A percentile compares a stretch with the other conserved stretches of the same genome.
phyloP scores from a whole-genome alignment of 2,888 invertebrate species.

The Norana najaformis region DNA sequence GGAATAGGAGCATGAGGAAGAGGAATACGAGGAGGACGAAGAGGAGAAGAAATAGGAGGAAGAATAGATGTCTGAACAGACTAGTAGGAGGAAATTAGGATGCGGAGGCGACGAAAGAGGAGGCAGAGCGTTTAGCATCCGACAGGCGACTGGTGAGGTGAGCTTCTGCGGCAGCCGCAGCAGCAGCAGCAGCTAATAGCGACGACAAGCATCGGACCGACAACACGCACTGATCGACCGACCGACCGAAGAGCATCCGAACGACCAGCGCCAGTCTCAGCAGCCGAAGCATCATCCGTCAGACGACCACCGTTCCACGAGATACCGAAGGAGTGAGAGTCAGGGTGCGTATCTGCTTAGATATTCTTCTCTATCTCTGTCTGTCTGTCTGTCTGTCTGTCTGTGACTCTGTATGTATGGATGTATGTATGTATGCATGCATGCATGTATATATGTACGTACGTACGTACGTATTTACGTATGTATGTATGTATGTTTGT shows the following conservation, averaged over 20 bases:
- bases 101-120: neutral
- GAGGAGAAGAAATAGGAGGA: no score
- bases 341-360: neutral
- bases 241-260: neutral
- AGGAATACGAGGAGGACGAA: no score
- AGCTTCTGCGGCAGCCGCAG: neutral
- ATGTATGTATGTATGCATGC: no score
- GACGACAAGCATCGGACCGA: neutral
- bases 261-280: neutral
- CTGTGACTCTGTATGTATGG: no score
- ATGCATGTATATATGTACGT: no score
- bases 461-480: neutral
- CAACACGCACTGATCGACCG: neutral
- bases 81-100: no score
- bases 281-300: neutral
- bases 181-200: neutral
- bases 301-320: neutral
- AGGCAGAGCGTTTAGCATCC: neutral
- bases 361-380: neutral
- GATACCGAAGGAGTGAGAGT: neutral
- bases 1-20: no score
- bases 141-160: neutral
- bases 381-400: no score
- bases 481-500: neutral
- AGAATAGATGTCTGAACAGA: no score